Conservation (phyloP, 2,113 vertebrate genomes). For the Microtus ochrogaster region DNA sequence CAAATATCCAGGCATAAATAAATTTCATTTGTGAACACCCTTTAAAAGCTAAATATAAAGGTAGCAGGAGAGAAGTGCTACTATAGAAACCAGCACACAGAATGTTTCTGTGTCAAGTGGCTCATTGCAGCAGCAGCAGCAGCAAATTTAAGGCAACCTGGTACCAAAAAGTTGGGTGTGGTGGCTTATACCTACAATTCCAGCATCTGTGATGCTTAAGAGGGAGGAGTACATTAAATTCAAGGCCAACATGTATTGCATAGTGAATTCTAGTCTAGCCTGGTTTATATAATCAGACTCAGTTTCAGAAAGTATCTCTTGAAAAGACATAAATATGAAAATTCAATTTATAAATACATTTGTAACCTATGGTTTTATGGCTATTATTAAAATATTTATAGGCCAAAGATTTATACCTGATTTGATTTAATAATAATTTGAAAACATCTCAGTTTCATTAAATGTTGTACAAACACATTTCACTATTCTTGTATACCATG, state of each 20-base stretch:
- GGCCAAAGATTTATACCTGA: background rate
- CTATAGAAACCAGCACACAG: background rate
- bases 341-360: background rate
- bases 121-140: background rate
- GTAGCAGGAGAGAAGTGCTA: background rate
- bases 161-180: background rate
- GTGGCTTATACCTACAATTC: background rate
- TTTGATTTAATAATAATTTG: background rate
- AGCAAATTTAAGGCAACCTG: background rate
- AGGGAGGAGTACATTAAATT: background rate
- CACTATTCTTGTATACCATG: background rate
- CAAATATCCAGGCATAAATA: background rate
- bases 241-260: background rate
- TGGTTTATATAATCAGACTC: background rate
- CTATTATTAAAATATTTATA: background rate
- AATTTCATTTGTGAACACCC: background rate
- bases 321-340: background rate
- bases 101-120: background rate
- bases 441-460: background rate
- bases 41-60: background rate
- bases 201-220: background rate
- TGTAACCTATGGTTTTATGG: background rate
- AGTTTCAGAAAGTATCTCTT: background rate
- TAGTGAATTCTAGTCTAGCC: background rate
- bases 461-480: background rate